Evolutionary conservation across 2,113 vertebrate genomes (phyloP).

Genomic region (Petroica traversi): DNA sequence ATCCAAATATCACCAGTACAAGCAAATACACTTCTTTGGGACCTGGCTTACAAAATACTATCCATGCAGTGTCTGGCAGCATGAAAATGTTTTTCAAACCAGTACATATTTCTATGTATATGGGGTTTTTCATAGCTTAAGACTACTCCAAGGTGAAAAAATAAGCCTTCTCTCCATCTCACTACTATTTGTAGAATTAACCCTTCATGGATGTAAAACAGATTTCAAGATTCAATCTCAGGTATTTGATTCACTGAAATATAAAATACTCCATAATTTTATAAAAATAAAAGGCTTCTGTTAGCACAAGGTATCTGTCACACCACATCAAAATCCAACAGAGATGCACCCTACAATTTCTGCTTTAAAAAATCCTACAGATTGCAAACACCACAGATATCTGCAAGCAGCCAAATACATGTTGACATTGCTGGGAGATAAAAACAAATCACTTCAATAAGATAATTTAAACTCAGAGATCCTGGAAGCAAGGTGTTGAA

Average conservation of each 20-base stretch:
- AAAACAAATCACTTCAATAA: not conserved
- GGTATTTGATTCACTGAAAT: not conserved
- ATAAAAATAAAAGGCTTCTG: not conserved
- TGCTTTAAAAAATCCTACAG: not conserved
- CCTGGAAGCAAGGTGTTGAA: not conserved
- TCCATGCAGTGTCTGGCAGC: not conserved
- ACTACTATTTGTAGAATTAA: not conserved
- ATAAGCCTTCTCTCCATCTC: not conserved
- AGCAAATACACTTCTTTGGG: not conserved
- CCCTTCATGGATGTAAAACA: not conserved
- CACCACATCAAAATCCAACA: not conserved
- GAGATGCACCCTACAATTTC: not conserved
- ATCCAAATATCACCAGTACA: too few relatives aligned
- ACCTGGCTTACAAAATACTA: not conserved
- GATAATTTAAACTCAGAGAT: not conserved
- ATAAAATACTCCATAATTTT: not conserved
- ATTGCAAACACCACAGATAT: not conserved
- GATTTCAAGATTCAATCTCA: not conserved
- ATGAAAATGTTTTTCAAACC: not conserved
- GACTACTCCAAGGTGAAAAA: not conserved
- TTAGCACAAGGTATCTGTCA: not conserved
- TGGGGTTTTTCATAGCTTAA: not conserved
- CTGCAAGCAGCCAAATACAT: not conserved
- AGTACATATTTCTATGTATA: not conserved
- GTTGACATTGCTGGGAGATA: not conserved